Conservation (phyloP, 2,797 vertebrate species). For the Enteromius fasciolatus region DNA sequence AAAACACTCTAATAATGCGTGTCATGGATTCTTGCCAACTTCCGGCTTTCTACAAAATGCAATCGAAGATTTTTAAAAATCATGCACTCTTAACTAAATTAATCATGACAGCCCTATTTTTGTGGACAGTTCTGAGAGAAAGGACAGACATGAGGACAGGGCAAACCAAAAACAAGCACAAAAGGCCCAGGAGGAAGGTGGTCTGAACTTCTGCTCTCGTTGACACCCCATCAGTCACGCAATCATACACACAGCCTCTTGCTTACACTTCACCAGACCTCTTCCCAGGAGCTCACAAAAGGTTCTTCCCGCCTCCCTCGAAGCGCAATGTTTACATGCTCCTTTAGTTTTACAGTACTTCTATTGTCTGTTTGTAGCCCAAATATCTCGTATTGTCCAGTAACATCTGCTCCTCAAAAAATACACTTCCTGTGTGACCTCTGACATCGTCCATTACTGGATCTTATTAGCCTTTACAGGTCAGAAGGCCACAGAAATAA, state of each 20-base stretch:
- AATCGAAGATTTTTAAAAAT: background rate
- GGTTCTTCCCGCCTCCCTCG: slow-evolving; percentile 24
- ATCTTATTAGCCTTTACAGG: slow-evolving; percentile 37
- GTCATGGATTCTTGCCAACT: background rate
- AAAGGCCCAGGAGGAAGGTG: slow-evolving; percentile 23
- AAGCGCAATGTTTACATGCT: slow-evolving; percentile 25
- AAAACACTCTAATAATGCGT: background rate
- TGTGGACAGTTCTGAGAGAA: background rate
- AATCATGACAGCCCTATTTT: background rate
- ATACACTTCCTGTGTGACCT: slow-evolving; percentile 60
- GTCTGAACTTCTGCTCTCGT: slow-evolving; percentile 14
- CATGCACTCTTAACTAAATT: background rate
- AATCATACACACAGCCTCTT: slow-evolving; percentile 19
- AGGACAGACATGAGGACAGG: slow-evolving; percentile 1
- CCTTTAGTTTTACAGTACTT: slow-evolving; percentile 55
- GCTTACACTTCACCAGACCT: slow-evolving; percentile 8
- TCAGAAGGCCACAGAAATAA: slow-evolving; percentile 60
- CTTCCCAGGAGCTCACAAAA: slow-evolving; percentile 32
- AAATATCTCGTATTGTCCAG: slow-evolving; percentile 49
- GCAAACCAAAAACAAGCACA: slow-evolving; percentile 19
- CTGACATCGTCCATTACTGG: slow-evolving; percentile 62
- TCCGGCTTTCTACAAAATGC: background rate
- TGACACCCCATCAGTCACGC: slow-evolving; percentile 9
- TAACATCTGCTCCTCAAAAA: slow-evolving; percentile 46
- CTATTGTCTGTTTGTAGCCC: slow-evolving; percentile 60